phyloP scores from a whole-genome alignment of 2,113 vertebrate species.

The Chloebia gouldiae region DNA sequence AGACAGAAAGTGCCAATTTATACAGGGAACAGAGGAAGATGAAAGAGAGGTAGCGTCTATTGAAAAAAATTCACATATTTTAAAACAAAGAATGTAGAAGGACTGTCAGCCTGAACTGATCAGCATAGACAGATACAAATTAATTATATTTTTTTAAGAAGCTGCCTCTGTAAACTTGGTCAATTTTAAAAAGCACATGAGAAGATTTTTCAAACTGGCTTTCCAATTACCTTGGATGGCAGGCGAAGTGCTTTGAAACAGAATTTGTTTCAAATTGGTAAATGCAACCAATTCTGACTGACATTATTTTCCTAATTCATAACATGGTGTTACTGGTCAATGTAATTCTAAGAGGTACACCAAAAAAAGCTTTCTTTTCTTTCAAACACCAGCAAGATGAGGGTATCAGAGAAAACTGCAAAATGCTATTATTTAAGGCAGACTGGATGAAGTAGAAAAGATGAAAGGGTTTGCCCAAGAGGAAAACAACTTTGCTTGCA shows the following conservation, averaged over 20 bases:
- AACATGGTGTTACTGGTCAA: slow-evolving; percentile 49
- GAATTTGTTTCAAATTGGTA: slow-evolving; percentile 72
- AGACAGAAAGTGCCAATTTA: slow-evolving; percentile 76
- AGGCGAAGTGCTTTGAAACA: slow-evolving; percentile 68
- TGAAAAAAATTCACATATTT: slow-evolving; percentile 52
- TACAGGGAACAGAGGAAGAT: slow-evolving; percentile 56
- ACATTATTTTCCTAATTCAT: slow-evolving; percentile 69
- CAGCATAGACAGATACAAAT: slow-evolving; percentile 75
- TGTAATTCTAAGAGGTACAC: slow-evolving; percentile 38
- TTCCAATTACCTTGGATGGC: slow-evolving; percentile 73
- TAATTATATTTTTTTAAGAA: slow-evolving; percentile 79
- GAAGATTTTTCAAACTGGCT: slow-evolving; percentile 74
- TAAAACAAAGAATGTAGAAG: slow-evolving; percentile 67
- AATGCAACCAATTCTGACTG: slow-evolving; percentile 66
- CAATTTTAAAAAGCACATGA: slow-evolving; percentile 72
- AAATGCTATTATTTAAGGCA: slow-evolving; percentile 19
- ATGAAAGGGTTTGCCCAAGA: neutral
- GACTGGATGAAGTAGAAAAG: neutral
- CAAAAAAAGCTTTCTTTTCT: slow-evolving; percentile 10
- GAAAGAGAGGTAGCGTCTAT: slow-evolving; percentile 56
- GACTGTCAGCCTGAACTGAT: slow-evolving; percentile 70
- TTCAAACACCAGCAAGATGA: neutral
- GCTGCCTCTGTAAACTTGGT: slow-evolving; percentile 67
- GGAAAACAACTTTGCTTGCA: slow-evolving; percentile 10
- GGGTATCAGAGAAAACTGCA: neutral